Percentiles rank a stretch among this genome's conserved stretches.
These are phyloP conservation scores for Drosophila funebris DNA, from an alignment of 1,140 invertebrate species.

Conservation along the genomic window DNA sequence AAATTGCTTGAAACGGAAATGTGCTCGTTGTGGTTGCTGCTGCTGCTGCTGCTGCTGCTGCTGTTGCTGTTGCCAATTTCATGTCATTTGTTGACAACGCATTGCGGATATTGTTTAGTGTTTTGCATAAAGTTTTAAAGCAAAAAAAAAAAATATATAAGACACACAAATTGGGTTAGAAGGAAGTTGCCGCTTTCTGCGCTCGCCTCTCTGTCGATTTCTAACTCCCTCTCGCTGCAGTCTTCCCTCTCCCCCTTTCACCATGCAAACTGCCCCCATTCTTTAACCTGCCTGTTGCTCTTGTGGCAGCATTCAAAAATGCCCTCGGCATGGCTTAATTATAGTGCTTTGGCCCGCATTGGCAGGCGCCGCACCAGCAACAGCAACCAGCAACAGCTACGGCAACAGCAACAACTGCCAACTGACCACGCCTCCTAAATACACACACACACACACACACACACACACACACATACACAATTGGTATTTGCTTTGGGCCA, in stretches of 20 bases:
- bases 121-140: slow-evolving; percentile 67
- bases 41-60: slow-evolving; percentile 20
- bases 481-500: slow-evolving; percentile 68
- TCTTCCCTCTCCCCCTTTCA: not conserved
- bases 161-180: slow-evolving; percentile 59
- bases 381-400: slow-evolving; percentile 21
- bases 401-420: slow-evolving; percentile 38
- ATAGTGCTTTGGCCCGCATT: slow-evolving; percentile 77
- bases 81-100: slow-evolving; percentile 78
- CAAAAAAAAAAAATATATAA: slow-evolving; percentile 1
- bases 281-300: slow-evolving; percentile 8
- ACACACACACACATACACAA: not conserved
- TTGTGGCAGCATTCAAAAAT: slow-evolving; percentile 38
- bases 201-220: not conserved
- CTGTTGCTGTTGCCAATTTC: slow-evolving; percentile 66
- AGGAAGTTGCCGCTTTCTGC: slow-evolving; percentile 61
- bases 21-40: slow-evolving; percentile 54
- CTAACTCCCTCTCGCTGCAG: not conserved
- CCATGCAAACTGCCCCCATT: slow-evolving; percentile 10
- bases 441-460: slow-evolving; percentile 53
- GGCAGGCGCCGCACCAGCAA: slow-evolving; percentile 64
- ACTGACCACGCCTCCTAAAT: slow-evolving; percentile 65
- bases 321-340: slow-evolving; percentile 75
- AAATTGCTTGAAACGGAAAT: slow-evolving; percentile 81
- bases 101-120: slow-evolving; percentile 76